Evolutionary conservation across 2,888 invertebrate genomes (phyloP), one percentile per base, ranked within the genome.

Genomic region (Ichneumoninae sp.): DNA sequence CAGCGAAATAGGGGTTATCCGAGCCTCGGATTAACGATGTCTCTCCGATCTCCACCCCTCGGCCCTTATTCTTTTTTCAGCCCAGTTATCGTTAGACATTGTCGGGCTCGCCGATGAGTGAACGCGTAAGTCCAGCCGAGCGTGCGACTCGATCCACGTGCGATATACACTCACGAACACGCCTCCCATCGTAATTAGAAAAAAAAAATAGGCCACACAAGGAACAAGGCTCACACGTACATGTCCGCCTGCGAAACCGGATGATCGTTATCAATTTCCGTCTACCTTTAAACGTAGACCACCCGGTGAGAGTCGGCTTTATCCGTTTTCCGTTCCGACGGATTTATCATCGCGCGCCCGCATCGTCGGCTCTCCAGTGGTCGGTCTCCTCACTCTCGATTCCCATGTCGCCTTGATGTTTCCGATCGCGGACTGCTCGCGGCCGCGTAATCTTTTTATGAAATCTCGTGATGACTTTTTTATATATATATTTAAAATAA

Each of bases 321-420:
- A 74, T 78, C 52, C 10, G 52, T 33, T 57, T 76, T 74, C 44
- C 68, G 36, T 71, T 73, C 22, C 54, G 26, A 54, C 68, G 63
- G 52, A 76, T 82, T 79, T 73, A 76, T 82, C 60, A 82, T 82
- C 60, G 5, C 33, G 50, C 44, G 70, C 52, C 78, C 84, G 60
- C 65, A 84, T 76, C 22, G 54, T 63, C 50, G 63, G 63, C 30
- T 63, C 26, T 70, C 47, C 44, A 16, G n/a, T 19, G 47, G 36
- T 73, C 65, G 70, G 22, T 70, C 74, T 60, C 4, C 16, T 52
- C 66, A 57, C 26, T 66, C 26, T 10, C 54, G 44, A 75, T 66
- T 36, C 16, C 5, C 44, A 63, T 10, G 74, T 73, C 40, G 36
- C 60, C 26, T 19, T 13, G 52, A 69, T 50, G 54, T 70, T 57